Evolutionary conservation across 2,113 vertebrate genomes (phyloP).

Genomic region (Panurus biarmicus): DNA sequence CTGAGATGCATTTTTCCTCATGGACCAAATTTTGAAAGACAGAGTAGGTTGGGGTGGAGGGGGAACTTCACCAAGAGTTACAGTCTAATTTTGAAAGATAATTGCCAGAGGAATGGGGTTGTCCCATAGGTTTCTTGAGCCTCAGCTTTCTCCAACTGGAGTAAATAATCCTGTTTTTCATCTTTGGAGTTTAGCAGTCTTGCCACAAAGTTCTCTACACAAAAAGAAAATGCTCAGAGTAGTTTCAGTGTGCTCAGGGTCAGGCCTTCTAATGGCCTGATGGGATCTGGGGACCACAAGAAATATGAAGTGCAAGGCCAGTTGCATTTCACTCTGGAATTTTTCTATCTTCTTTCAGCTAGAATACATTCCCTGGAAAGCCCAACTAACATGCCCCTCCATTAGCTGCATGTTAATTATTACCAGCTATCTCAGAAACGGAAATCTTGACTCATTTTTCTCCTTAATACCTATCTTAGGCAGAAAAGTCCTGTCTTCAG

Average conservation of each 20-base stretch:
- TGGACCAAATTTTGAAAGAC: neutral
- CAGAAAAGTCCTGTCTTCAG: neutral
- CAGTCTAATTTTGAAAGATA: neutral
- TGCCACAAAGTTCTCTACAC: neutral
- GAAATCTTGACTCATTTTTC: conserved; percentile 48
- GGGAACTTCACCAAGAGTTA: neutral
- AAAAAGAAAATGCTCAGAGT: neutral
- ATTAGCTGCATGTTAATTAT: conserved; percentile 48
- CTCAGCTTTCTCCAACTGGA: neutral
- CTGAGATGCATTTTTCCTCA: neutral
- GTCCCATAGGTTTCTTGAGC: neutral
- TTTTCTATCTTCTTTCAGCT: conserved; percentile 23
- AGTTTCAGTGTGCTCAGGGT: neutral
- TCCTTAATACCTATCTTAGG: conserved; percentile 7
- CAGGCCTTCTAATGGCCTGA: conserved; percentile 21
- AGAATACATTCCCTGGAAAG: conserved; percentile 25
- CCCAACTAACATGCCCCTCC: neutral
- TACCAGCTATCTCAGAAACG: conserved; percentile 40
- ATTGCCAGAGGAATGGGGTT: neutral
- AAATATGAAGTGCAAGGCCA: conserved; percentile 56
- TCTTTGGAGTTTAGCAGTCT: neutral
- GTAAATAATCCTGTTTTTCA: neutral
- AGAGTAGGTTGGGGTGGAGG: neutral
- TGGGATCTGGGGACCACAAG: conserved; percentile 21
- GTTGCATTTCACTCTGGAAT: conserved; percentile 49